Conservation (phyloP, 2,113 vertebrate genomes). For the Clarias batrachus region DNA sequence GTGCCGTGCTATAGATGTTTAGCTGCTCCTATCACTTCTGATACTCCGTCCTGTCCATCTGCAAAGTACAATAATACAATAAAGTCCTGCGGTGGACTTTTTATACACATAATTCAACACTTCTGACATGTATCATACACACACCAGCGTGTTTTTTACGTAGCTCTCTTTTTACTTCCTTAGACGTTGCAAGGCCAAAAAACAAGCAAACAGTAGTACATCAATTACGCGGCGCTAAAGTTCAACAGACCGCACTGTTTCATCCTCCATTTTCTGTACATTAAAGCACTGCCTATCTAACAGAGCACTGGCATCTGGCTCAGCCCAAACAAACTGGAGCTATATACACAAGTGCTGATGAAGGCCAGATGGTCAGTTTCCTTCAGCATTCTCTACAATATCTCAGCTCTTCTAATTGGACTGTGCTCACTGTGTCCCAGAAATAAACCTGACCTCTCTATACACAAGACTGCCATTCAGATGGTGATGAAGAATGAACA, state of each 20-base stretch:
- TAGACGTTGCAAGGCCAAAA: not conserved
- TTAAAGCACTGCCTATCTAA: constrained; percentile 60
- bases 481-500: not conserved
- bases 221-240: not conserved
- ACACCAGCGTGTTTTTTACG: not conserved
- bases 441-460: constrained; percentile 9
- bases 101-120: not conserved
- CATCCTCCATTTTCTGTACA: constrained; percentile 63
- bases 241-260: constrained; percentile 48
- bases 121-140: not conserved
- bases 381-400: constrained; percentile 26
- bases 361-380: constrained; percentile 67
- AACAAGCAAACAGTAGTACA: not conserved
- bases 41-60: not conserved
- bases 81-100: not conserved
- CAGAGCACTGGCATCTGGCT: constrained; percentile 59
- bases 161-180: not conserved
- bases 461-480: constrained; percentile 2
- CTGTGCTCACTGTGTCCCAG: not conserved
- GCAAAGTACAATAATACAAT: not conserved
- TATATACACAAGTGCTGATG: constrained; percentile 67
- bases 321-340: constrained; percentile 64
- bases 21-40: not conserved
- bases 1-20: not conserved
- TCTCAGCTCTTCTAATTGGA: constrained; percentile 37